Evolutionary conservation across 2,113 vertebrate species (phyloP).

Genomic region (Prinia subflava): DNA sequence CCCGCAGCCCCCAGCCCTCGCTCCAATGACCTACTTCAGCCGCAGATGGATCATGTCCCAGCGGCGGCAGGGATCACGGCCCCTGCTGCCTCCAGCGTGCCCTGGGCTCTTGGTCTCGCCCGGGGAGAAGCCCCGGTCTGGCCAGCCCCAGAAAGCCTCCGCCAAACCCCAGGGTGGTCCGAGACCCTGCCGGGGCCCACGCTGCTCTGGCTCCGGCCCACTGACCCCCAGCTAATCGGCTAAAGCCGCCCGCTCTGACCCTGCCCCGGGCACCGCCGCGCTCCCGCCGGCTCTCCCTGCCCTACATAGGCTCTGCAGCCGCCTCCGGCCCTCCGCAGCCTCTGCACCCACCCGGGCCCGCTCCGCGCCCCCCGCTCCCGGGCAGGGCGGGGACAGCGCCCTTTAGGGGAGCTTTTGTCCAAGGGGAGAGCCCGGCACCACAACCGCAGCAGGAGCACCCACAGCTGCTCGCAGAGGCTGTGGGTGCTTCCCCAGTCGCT

Average conservation of each 20-base stretch:
- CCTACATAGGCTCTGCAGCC: constrained; percentile 47
- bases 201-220: background rate
- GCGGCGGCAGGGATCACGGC: background rate
- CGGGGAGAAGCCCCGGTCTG: background rate
- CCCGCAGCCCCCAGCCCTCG: background rate
- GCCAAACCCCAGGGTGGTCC: background rate
- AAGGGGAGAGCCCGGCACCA: background rate
- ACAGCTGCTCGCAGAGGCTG: rapidly evolving
- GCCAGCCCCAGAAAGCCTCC: background rate
- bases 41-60: background rate
- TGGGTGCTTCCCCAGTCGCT: background rate
- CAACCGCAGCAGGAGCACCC: background rate
- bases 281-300: background rate
- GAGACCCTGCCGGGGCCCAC: background rate
- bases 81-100: background rate
- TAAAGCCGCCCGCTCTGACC: constrained; percentile 9
- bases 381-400: rapidly evolving
- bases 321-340: background rate
- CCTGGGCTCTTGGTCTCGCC: rapidly evolving
- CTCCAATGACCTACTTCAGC: constrained; percentile 21
- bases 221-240: constrained; percentile 59
- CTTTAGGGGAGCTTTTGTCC: rapidly evolving
- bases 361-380: background rate
- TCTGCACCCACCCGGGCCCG: background rate
- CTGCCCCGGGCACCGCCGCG: background rate